phyloP scores from a whole-genome alignment of 2,888 invertebrate genomes.

The Himalopsyche japonica region DNA sequence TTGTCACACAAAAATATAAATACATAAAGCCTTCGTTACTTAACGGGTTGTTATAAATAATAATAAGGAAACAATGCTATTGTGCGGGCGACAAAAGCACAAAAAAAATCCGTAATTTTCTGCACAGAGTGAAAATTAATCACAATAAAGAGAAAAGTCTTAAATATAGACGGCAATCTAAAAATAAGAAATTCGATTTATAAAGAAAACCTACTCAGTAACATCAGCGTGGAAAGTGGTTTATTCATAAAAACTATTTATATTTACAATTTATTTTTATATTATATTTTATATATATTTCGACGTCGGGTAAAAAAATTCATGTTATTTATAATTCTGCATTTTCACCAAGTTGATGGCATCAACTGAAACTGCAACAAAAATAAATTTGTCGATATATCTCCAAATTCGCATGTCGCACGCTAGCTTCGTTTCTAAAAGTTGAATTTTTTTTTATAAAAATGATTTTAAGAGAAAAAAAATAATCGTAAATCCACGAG shows the following conservation, averaged over 20 bases:
- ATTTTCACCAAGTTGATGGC: neutral
- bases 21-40: neutral
- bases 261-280: too few species aligned
- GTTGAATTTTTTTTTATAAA: neutral
- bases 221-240: neutral
- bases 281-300: too few species aligned
- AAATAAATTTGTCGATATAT: neutral
- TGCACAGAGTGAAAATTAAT: neutral
- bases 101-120: neutral
- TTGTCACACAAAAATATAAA: neutral
- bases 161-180: neutral
- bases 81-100: neutral
- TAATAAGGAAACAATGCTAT: neutral
- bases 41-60: neutral
- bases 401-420: neutral
- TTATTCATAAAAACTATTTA: too few species aligned
- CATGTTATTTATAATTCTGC: neutral
- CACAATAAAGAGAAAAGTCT: neutral
- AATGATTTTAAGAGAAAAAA: too few species aligned
- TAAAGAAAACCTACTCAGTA: neutral
- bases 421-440: slow-evolving; percentile 10
- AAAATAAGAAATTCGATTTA: neutral
- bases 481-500: too few species aligned
- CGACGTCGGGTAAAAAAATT: too few species aligned
- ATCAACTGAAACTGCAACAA: neutral